Percentiles rank a stretch among this genome's conserved stretches.
phyloP scores from a whole-genome alignment of 2,797 vertebrate species.

The Lateolabrax maculatus region DNA sequence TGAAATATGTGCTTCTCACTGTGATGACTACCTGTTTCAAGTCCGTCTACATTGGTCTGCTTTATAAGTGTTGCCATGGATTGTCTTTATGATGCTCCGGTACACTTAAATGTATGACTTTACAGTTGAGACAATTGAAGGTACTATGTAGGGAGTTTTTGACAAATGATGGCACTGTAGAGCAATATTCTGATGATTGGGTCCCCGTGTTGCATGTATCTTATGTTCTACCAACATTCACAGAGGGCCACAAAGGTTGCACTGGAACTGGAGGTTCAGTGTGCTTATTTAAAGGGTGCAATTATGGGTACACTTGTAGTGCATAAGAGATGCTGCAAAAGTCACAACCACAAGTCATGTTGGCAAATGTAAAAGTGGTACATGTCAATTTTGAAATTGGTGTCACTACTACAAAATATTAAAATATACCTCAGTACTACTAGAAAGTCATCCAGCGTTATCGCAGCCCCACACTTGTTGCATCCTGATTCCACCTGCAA shows the following conservation, averaged over 20 bases:
- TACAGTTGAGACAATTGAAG: not conserved
- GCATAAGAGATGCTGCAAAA: not conserved
- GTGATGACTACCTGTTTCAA: no score
- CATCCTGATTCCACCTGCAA: not conserved
- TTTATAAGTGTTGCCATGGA: not conserved
- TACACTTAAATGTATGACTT: not conserved
- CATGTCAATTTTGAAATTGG: not conserved
- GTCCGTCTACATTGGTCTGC: no score
- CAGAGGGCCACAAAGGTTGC: not conserved
- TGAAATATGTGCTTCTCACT: not conserved
- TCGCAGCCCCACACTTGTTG: not conserved
- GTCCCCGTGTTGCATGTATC: not conserved
- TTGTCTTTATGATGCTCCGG: not conserved
- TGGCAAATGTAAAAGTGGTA: not conserved
- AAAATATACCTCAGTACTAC: not conserved
- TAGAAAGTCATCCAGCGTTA: not conserved
- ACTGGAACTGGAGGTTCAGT: conserved; percentile 10
- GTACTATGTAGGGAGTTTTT: not conserved
- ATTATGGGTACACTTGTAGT: no score
- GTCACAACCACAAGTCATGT: no score
- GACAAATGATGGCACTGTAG: not conserved
- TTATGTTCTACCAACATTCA: not conserved
- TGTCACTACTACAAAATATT: not conserved
- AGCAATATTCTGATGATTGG: no score
- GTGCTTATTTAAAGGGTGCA: not conserved